Evolutionary conservation across 2,113 vertebrate genomes (phyloP).

Genomic region (Sminthopsis crassicaudata): DNA sequence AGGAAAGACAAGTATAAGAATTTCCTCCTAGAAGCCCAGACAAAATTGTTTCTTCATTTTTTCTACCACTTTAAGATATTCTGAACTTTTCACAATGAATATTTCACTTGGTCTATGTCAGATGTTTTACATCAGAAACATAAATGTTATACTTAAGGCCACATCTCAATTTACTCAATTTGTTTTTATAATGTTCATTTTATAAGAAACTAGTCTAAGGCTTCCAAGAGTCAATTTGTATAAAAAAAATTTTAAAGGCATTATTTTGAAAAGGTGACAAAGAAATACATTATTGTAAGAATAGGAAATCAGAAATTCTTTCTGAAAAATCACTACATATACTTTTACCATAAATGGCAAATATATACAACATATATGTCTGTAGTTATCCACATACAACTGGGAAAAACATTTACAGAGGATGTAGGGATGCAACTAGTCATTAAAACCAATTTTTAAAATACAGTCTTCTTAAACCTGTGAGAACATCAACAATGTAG

Average conservation of each 20-base stretch:
- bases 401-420: slow-evolving; percentile 81
- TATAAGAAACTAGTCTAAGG: slow-evolving; percentile 77
- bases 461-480: slow-evolving; percentile 72
- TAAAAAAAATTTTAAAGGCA: slow-evolving; percentile 69
- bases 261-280: slow-evolving; percentile 68
- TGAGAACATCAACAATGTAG: slow-evolving; percentile 73
- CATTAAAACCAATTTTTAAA: slow-evolving; percentile 71
- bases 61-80: slow-evolving; percentile 65
- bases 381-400: slow-evolving; percentile 80
- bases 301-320: slow-evolving; percentile 81
- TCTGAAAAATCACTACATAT: slow-evolving; percentile 79
- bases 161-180: slow-evolving; percentile 77
- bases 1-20: slow-evolving; percentile 73
- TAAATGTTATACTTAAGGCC: slow-evolving; percentile 83
- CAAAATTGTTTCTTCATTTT: slow-evolving; percentile 55
- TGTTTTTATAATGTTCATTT: slow-evolving; percentile 68
- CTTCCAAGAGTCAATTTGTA: slow-evolving; percentile 80
- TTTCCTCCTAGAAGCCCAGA: slow-evolving; percentile 79
- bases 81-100: slow-evolving; percentile 60
- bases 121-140: slow-evolving; percentile 67
- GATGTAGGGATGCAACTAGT: slow-evolving; percentile 78
- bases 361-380: slow-evolving; percentile 82
- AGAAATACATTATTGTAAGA: slow-evolving; percentile 56
- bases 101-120: slow-evolving; percentile 59
- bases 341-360: slow-evolving; percentile 82